phyloP scores from a whole-genome alignment of 2,888 invertebrate genomes.

The Lomographa bimaculata region DNA sequence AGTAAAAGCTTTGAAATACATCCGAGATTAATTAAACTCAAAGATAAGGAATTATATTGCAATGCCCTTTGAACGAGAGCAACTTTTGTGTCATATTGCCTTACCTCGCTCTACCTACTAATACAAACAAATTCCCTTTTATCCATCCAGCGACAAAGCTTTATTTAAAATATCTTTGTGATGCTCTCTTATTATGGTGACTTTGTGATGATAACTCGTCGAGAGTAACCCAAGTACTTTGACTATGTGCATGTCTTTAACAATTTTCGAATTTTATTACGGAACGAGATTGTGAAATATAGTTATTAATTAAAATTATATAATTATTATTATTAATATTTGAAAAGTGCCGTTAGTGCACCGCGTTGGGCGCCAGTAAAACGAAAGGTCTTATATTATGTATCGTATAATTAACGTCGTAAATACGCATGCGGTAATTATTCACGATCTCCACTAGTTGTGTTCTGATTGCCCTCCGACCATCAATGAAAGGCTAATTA shows the following conservation, averaged over 20 bases:
- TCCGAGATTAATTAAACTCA: slow-evolving; percentile 18
- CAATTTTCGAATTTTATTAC: slow-evolving; percentile 44
- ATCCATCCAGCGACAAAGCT: slow-evolving; percentile 47
- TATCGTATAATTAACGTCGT: slow-evolving; percentile 13
- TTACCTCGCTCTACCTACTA: slow-evolving; percentile 48
- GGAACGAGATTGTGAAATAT: slow-evolving; percentile 17
- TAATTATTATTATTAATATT: neutral
- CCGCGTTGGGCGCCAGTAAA: slow-evolving; percentile 6
- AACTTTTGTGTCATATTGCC: slow-evolving; percentile 33
- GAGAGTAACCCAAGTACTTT: slow-evolving; percentile 31
- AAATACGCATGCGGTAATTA: slow-evolving; percentile 15
- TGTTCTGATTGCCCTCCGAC: slow-evolving; percentile 17
- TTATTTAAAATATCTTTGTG: slow-evolving; percentile 51
- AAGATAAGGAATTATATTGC: slow-evolving; percentile 29
- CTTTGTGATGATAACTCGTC: slow-evolving; percentile 36
- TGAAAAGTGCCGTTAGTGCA: too few species aligned
- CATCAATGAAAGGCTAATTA: slow-evolving; percentile 25
- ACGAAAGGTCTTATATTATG: slow-evolving; percentile 3
- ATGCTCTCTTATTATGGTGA: slow-evolving; percentile 38
- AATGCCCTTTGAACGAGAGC: slow-evolving; percentile 29
- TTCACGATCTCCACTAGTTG: slow-evolving; percentile 12
- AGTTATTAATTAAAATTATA: slow-evolving; percentile 1
- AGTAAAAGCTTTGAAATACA: slow-evolving; percentile 6
- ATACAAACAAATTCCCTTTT: slow-evolving; percentile 55
- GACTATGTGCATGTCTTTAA: slow-evolving; percentile 30